Percentiles rank a stretch among this genome's conserved stretches.
These are phyloP conservation scores for Agrenia bidenticulata DNA, from an alignment of 2,888 invertebrate genomes.

Conservation along the genomic window DNA sequence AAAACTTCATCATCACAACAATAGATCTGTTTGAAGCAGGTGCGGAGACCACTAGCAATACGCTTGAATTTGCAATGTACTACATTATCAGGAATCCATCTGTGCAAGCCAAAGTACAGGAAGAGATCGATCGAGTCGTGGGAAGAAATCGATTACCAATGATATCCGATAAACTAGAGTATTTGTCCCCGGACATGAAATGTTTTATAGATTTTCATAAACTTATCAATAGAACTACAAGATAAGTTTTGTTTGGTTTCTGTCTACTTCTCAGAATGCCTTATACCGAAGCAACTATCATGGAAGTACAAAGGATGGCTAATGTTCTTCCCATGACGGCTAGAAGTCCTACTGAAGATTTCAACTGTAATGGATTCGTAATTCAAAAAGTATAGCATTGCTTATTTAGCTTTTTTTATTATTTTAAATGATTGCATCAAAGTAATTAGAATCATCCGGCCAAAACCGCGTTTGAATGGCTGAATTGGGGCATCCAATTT, in stretches of 20 bases:
- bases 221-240: no score
- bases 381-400: conserved; percentile 46
- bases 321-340: conserved; percentile 48
- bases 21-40: conserved; percentile 48
- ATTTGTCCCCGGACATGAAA: not conserved
- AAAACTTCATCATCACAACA: conserved; percentile 48
- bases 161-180: conserved; percentile 29
- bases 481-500: no score
- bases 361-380: conserved; percentile 33
- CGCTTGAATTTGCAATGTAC: conserved; percentile 45
- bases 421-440: no score
- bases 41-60: conserved; percentile 48
- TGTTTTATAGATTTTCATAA: no score
- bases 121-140: conserved; percentile 44
- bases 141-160: conserved; percentile 38
- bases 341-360: conserved; percentile 40
- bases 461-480: no score
- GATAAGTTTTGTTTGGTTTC: no score
- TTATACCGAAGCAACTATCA: conserved; percentile 44
- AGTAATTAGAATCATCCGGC: no score
- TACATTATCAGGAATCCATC: conserved; percentile 42
- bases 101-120: conserved; percentile 40
- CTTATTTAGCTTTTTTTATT: no score
- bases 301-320: conserved; percentile 46
- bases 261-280: conserved; percentile 33